Percentiles rank a stretch among this genome's conserved stretches.
These are phyloP conservation scores for Diadegma fenestrale DNA, from an alignment of 2,888 invertebrate genomes.

Conservation along the genomic window DNA sequence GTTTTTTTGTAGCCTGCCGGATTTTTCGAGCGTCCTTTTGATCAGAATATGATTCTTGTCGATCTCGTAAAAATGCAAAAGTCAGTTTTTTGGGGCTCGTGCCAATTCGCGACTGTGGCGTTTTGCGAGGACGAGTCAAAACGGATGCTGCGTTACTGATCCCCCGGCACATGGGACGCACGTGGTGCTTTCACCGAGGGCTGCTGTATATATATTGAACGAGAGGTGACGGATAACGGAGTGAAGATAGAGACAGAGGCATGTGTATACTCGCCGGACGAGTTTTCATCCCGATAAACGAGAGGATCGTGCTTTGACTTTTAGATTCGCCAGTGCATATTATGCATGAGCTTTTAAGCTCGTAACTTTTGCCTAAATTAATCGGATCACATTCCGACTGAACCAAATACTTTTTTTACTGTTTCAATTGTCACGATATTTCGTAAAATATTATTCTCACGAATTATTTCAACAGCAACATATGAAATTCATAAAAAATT, in stretches of 20 bases:
- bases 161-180: constrained; percentile 73
- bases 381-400: constrained; percentile 5
- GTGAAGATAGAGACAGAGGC: constrained; percentile 30
- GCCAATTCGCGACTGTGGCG: constrained; percentile 40
- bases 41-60: constrained; percentile 4
- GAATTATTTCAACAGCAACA: neutral
- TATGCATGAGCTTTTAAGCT: constrained; percentile 23
- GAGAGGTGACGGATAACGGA: constrained; percentile 54
- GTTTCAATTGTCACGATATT: neutral
- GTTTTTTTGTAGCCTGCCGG: neutral
- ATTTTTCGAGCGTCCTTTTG: neutral
- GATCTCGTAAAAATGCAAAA: constrained; percentile 15
- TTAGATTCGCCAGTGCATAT: constrained; percentile 31
- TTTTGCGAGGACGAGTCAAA: constrained; percentile 27
- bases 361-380: constrained; percentile 18
- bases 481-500: neutral
- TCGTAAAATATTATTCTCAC: neutral
- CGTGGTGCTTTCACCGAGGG: constrained; percentile 70
- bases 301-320: constrained; percentile 52
- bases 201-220: constrained; percentile 50
- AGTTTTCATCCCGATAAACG: constrained; percentile 66
- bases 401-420: neutral
- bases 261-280: constrained; percentile 31
- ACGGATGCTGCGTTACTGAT: constrained; percentile 66
- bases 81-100: constrained; percentile 33